These are phyloP conservation scores for Caenorhabditis drosophilae DNA, from an alignment of 2,888 invertebrate genomes.

Conservation along the genomic window DNA sequence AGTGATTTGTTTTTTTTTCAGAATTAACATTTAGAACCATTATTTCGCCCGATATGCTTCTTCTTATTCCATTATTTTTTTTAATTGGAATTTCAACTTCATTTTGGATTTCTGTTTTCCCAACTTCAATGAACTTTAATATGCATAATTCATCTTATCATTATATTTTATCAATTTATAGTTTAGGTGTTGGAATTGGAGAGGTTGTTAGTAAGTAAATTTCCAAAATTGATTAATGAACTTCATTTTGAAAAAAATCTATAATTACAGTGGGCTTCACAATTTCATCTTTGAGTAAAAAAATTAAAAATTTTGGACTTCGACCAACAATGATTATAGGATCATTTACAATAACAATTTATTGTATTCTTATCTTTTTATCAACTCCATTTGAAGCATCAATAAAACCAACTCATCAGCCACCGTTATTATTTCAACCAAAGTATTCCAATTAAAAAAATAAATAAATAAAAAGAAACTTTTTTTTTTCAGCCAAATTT, in stretches of 20 bases:
- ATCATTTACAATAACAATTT: constrained; percentile 5
- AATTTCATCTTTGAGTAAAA: constrained; percentile 37
- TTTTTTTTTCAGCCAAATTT: constrained; percentile 31
- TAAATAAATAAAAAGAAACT: background rate
- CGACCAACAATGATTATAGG: constrained; percentile 47
- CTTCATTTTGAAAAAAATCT: background rate
- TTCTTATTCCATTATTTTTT: constrained; percentile 33
- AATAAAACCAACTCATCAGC: constrained; percentile 28
- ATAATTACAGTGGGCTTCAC: constrained; percentile 45
- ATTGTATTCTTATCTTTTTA: constrained; percentile 18
- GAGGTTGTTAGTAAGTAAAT: constrained; percentile 40
- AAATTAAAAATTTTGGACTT: constrained; percentile 43
- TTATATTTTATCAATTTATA: constrained; percentile 42
- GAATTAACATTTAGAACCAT: constrained; percentile 17
- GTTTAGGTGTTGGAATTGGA: constrained; percentile 42
- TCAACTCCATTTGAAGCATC: constrained; percentile 45
- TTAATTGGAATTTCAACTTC: constrained; percentile 35
- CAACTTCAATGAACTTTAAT: constrained; percentile 49
- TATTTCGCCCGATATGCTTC: constrained; percentile 22
- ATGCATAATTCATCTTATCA: constrained; percentile 26
- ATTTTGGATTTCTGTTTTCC: constrained; percentile 48
- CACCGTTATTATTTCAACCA: constrained; percentile 25
- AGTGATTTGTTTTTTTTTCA: constrained; percentile 1
- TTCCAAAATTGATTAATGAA: background rate
- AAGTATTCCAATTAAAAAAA: constrained; percentile 5